Evolutionary conservation across 2,888 invertebrate species (phyloP).

Genomic region (Gnatocerus cornutus): DNA sequence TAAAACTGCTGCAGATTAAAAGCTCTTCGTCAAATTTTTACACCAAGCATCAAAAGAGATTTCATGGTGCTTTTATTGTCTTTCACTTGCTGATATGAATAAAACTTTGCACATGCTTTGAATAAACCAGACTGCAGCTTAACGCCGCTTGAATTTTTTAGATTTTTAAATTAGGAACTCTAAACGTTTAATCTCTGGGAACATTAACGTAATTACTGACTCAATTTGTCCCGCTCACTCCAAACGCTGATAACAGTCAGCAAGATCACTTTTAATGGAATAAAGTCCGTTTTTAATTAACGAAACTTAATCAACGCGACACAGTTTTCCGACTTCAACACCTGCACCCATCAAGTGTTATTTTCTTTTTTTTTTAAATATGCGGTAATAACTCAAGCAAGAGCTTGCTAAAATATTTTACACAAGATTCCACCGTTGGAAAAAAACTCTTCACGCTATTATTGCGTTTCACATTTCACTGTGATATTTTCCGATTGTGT

Average conservation of each 20-base stretch:
- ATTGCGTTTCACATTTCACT: constrained; percentile 24
- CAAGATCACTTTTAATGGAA: constrained; percentile 11
- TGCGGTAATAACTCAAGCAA: neutral
- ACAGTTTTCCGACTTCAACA: neutral
- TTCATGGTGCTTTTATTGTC: no score
- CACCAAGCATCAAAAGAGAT: no score
- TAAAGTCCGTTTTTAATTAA: constrained; percentile 12
- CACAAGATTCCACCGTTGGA: neutral
- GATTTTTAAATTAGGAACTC: neutral
- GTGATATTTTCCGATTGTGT: constrained; percentile 12
- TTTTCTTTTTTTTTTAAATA: neutral
- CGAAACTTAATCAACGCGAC: constrained; percentile 2
- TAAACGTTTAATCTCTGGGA: constrained; percentile 1
- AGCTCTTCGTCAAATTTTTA: no score
- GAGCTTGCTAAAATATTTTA: neutral
- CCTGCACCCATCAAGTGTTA: neutral
- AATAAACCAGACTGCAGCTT: no score
- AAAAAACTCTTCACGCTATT: neutral
- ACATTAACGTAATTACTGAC: constrained; percentile 6
- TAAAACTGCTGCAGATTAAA: no score
- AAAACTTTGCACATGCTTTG: no score
- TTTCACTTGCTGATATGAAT: no score
- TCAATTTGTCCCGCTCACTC: constrained; percentile 12
- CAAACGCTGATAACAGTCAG: constrained; percentile 6
- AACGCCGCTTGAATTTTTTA: neutral